Evolutionary conservation across 92 coral and sea anemone species (phyloP).

Genomic region (Umimayanthus chanpuru): DNA sequence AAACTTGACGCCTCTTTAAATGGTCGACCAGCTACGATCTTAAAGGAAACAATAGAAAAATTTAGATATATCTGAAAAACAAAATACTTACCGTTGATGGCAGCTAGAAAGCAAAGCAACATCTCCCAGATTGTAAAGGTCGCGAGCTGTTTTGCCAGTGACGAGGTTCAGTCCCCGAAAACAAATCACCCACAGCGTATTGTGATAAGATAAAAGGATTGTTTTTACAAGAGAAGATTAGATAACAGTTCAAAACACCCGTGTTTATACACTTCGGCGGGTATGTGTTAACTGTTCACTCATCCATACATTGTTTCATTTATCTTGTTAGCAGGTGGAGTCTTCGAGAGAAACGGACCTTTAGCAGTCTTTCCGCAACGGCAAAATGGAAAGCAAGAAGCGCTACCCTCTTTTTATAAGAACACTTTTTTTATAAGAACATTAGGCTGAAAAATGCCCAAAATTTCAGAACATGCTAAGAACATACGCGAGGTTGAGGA

Average conservation of each 20-base stretch:
- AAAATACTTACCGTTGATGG: neutral
- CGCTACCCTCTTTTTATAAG: too few species aligned
- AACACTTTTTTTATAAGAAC: too few species aligned
- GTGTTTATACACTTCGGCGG: constrained; percentile 15
- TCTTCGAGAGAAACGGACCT: too few species aligned
- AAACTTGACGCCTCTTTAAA: neutral
- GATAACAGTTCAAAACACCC: neutral
- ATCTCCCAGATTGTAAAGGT: neutral
- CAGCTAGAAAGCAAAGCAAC: neutral
- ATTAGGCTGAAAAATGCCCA: too few species aligned
- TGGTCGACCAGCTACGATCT: neutral
- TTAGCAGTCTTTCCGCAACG: too few species aligned
- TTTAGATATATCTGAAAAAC: too few species aligned
- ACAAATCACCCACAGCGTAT: neutral
- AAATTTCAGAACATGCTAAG: too few species aligned
- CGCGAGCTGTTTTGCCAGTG: neutral
- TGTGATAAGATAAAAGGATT: neutral
- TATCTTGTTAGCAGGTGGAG: neutral
- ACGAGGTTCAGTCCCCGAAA: neutral
- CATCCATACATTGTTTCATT: constrained; percentile 20
- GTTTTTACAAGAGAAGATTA: neutral
- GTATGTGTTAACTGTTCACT: constrained; percentile 18
- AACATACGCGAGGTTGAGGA: too few species aligned
- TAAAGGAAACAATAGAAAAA: neutral
- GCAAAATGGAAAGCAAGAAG: too few species aligned